Evolutionary conservation across 2,888 invertebrate genomes (phyloP).

Genomic region (Eupithecia subumbrata): DNA sequence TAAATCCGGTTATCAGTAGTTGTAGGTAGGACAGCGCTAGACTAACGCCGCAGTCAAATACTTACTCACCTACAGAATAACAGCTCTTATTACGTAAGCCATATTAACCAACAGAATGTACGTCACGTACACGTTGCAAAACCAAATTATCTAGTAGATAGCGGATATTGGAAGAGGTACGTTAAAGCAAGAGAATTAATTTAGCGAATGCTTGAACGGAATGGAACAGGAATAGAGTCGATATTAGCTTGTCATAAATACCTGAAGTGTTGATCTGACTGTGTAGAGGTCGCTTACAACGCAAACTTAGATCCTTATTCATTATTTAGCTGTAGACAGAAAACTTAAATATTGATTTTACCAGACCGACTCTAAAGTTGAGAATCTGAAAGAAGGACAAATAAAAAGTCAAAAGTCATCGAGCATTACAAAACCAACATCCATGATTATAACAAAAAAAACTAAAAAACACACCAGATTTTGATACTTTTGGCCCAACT

Average conservation of each 20-base stretch:
- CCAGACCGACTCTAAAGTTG: neutral
- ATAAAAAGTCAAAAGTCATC: neutral
- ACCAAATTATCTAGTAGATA: slow-evolving; percentile 34
- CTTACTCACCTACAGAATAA: neutral
- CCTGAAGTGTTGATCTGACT: slow-evolving; percentile 2
- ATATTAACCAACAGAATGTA: neutral
- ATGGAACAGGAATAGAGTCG: neutral
- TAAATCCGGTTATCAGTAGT: neutral
- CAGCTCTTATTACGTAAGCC: neutral
- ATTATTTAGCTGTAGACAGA: neutral
- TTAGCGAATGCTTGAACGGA: slow-evolving; percentile 17
- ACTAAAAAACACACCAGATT: too few relatives aligned
- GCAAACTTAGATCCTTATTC: neutral
- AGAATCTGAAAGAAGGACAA: neutral
- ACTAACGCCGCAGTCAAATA: neutral
- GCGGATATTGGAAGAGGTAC: slow-evolving; percentile 39
- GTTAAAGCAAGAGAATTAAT: slow-evolving; percentile 42
- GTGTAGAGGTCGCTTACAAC: neutral
- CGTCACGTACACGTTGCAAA: slow-evolving; percentile 11
- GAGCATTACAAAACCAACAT: neutral
- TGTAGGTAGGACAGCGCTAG: neutral
- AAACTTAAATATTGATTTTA: neutral
- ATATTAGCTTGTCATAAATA: neutral
- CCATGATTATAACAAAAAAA: too few relatives aligned
- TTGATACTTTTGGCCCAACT: too few relatives aligned